A percentile compares a stretch with the other conserved stretches of the same genome.
These are phyloP conservation scores for Cichlasoma orientale DNA, from an alignment of 2,797 vertebrate genomes.

Conservation along the genomic window DNA sequence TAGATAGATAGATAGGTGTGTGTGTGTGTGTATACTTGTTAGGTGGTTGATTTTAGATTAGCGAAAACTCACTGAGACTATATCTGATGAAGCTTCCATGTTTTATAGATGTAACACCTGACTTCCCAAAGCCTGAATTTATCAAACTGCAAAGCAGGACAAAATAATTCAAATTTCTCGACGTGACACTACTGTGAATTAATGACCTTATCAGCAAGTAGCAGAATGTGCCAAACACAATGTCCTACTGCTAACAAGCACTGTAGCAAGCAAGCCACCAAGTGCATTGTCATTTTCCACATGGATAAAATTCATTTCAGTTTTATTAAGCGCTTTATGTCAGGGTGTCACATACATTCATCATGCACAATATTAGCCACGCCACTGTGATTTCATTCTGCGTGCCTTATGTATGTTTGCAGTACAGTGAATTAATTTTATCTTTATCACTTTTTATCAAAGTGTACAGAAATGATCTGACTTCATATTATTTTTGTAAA, in stretches of 20 bases:
- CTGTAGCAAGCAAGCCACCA: constrained; percentile 6
- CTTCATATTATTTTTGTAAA: neutral
- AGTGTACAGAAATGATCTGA: neutral
- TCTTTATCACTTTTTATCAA: neutral
- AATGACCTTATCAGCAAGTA: constrained; percentile 52
- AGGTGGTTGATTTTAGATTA: neutral
- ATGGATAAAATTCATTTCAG: constrained; percentile 9
- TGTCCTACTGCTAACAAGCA: constrained; percentile 26
- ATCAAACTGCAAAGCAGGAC: constrained; percentile 55
- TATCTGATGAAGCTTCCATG: neutral
- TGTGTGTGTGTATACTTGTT: no score
- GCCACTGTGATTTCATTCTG: neutral
- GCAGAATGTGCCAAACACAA: constrained; percentile 33
- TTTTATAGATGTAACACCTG: constrained; percentile 22
- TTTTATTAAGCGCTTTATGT: neutral
- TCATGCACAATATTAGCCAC: neutral
- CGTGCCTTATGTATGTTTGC: neutral
- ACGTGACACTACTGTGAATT: constrained; percentile 51
- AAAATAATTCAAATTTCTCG: constrained; percentile 40
- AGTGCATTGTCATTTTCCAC: constrained; percentile 5
- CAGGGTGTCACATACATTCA: neutral
- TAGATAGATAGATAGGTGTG: no score
- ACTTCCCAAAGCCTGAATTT: constrained; percentile 32
- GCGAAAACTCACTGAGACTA: neutral
- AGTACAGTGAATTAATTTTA: neutral